A percentile compares a stretch with the other conserved stretches of the same genome.
Conservation (phyloP, 2,113 vertebrate species). For the Oxyura jamaicensis region DNA sequence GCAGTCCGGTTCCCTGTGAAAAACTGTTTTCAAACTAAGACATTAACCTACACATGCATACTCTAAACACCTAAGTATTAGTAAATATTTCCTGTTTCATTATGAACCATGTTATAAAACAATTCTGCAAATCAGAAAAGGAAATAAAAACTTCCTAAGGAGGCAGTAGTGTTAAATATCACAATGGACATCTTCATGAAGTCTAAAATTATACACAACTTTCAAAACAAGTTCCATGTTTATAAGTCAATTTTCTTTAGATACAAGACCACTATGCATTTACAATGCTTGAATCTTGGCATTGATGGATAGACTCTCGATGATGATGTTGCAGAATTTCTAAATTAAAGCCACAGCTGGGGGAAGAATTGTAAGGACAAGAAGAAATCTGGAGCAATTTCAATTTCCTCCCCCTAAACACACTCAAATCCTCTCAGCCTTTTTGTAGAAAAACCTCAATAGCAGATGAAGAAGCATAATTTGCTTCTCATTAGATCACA, state of each 20-base stretch:
- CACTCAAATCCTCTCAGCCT: not conserved
- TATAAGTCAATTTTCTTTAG: not conserved
- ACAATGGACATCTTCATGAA: not conserved
- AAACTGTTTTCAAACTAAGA: not conserved
- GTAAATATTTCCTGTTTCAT: slow-evolving; percentile 20
- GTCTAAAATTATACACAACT: not conserved
- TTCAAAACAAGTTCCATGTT: not conserved
- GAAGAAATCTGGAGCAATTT: slow-evolving; percentile 43
- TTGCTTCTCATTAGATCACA: slow-evolving; percentile 12
- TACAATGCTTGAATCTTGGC: not conserved
- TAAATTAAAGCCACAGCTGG: slow-evolving; percentile 49
- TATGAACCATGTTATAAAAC: not conserved
- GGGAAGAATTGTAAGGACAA: slow-evolving; percentile 20
- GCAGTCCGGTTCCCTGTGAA: not conserved
- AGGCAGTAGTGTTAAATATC: not conserved
- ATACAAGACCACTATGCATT: not conserved
- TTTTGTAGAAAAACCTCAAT: slow-evolving; percentile 4
- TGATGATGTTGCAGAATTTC: not conserved
- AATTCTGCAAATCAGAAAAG: not conserved
- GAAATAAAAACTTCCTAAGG: slow-evolving; percentile 1
- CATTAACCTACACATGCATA: not conserved
- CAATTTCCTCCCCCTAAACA: not conserved
- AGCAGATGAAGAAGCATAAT: slow-evolving; percentile 3
- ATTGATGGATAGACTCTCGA: not conserved
- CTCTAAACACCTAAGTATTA: not conserved